phyloP scores from a whole-genome alignment of 2,888 invertebrate species.

The Drosophila subsilvestris region DNA sequence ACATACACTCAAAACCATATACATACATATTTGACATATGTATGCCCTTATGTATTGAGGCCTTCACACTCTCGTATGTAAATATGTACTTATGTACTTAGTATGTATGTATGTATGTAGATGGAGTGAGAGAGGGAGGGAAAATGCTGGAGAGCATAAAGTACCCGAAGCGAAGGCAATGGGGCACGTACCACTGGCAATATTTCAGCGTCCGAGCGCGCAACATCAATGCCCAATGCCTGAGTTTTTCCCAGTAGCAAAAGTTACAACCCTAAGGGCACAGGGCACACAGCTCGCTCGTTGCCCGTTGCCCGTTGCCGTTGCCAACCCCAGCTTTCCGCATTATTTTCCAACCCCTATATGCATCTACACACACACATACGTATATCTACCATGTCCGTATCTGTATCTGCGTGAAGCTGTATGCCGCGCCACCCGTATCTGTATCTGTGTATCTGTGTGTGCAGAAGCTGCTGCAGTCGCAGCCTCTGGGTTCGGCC shows the following conservation, averaged over 20 bases:
- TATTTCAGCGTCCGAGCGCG: conserved; percentile 43
- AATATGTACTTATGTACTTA: conserved; percentile 17
- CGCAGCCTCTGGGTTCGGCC: conserved; percentile 78
- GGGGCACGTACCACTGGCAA: conserved; percentile 68
- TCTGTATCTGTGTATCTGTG: conserved; percentile 16
- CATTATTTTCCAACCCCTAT: conserved; percentile 48
- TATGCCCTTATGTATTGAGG: conserved; percentile 5
- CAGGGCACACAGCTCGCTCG: conserved; percentile 49
- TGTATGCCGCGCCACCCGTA: conserved; percentile 5
- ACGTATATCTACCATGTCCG: conserved; percentile 10
- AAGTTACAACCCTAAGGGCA: conserved; percentile 82
- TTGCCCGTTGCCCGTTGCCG: conserved; percentile 10
- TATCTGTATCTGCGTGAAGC: conserved; percentile 19
- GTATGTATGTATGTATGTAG: neutral
- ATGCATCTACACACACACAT: neutral
- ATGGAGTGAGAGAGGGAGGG: conserved; percentile 4
- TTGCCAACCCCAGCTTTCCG: conserved; percentile 67
- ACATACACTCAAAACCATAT: neutral
- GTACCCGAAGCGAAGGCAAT: conserved; percentile 58
- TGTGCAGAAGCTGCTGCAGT: conserved; percentile 67
- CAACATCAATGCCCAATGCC: conserved; percentile 72
- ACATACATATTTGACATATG: neutral
- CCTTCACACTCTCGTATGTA: conserved; percentile 2
- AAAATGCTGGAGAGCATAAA: conserved; percentile 58
- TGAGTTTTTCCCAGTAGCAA: conserved; percentile 82